Conservation (phyloP, 2,113 vertebrate genomes). For the Fulica atra region DNA sequence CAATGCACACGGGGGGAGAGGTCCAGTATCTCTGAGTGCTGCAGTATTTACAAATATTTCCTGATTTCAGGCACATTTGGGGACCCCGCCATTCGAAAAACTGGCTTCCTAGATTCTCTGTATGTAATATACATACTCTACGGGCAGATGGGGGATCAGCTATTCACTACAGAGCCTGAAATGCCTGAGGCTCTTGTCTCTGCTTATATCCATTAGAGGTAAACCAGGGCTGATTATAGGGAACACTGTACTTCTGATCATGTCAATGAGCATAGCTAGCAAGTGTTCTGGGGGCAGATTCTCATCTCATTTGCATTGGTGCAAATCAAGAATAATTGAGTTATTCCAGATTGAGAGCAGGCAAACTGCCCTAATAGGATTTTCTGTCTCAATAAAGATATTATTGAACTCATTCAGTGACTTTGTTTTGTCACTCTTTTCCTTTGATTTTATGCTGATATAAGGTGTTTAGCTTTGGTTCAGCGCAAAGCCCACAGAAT, state of each 20-base stretch:
- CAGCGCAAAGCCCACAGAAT: background rate
- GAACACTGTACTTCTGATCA: slow-evolving; percentile 61
- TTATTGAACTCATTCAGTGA: slow-evolving; percentile 26
- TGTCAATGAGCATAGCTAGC: slow-evolving; percentile 33
- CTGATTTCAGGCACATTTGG: background rate
- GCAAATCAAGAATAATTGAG: slow-evolving; percentile 54
- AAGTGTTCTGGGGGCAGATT: slow-evolving; percentile 50
- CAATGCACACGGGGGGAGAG: background rate
- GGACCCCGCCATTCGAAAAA: background rate
- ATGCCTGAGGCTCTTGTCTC: slow-evolving; percentile 61
- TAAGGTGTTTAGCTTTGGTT: background rate
- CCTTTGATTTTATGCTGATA: slow-evolving; percentile 40
- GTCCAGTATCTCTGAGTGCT: background rate
- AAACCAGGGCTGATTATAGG: slow-evolving; percentile 55
- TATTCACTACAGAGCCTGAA: slow-evolving; percentile 24
- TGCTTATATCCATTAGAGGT: slow-evolving; percentile 63
- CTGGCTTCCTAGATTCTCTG: background rate
- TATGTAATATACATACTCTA: background rate
- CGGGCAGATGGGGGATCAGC: background rate
- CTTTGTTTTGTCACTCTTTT: slow-evolving; percentile 35
- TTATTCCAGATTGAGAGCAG: slow-evolving; percentile 47
- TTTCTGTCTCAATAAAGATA: slow-evolving; percentile 53
- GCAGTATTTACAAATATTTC: background rate
- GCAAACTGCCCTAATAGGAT: background rate
- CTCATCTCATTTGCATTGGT: slow-evolving; percentile 62